phyloP scores from a whole-genome alignment of 1,140 invertebrate genomes.

The Steinernema feltiae region DNA sequence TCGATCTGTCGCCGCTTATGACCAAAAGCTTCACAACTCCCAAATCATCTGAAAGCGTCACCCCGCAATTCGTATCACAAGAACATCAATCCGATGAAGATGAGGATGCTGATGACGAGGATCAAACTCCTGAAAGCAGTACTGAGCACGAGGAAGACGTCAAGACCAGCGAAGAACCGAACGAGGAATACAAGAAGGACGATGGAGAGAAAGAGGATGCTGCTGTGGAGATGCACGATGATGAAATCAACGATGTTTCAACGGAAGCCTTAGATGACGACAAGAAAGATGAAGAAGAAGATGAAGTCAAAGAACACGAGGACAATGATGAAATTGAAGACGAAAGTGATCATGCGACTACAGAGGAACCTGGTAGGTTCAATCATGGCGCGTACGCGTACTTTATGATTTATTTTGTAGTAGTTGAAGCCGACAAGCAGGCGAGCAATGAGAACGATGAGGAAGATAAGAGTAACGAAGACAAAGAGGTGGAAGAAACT shows the following conservation, averaged over 20 bases:
- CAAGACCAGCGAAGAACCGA: not conserved
- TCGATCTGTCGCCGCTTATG: too few species aligned
- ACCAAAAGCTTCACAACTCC: too few species aligned
- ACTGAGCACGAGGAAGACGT: not conserved
- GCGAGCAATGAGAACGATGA: not conserved
- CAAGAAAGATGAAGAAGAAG: not conserved
- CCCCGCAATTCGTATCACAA: too few species aligned
- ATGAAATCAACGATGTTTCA: not conserved
- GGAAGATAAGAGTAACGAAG: not conserved
- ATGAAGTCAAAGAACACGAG: not conserved
- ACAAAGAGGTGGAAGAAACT: not conserved
- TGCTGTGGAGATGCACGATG: not conserved
- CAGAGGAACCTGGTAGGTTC: too few species aligned
- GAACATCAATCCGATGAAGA: conserved; percentile 12
- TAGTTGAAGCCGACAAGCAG: too few species aligned
- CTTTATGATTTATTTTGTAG: too few species aligned
- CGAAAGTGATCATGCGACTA: too few species aligned
- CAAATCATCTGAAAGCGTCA: too few species aligned
- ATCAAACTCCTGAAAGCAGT: not conserved
- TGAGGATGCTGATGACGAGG: conserved; percentile 3
- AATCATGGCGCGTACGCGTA: too few species aligned
- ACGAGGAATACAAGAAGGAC: not conserved
- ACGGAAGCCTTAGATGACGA: not conserved
- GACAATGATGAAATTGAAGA: not conserved
- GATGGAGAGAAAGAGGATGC: not conserved